Evolutionary conservation across 2,888 invertebrate species (phyloP), one percentile per base, ranked within the genome.

Genomic region (Standfussiana lucernea): DNA sequence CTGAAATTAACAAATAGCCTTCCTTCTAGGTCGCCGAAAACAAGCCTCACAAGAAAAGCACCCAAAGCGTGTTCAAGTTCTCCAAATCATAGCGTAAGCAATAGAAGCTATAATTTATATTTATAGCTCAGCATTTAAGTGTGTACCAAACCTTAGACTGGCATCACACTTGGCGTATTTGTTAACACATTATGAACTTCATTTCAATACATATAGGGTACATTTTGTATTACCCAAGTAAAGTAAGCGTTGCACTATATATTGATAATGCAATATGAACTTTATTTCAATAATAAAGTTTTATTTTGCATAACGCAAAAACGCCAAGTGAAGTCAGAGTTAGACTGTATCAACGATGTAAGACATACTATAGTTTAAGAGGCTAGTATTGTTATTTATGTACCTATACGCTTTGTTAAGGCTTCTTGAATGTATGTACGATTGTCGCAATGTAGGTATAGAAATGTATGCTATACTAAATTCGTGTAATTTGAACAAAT

Each of bases 1-100:
- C 24, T 24, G 50, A 10, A 24, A 28, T 28, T 56, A 7, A 28
- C 7, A 13, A 56, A 50, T 28, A 24, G 2, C 68, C 28, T 72
- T 79, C 95, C 96, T 72, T 91, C 37, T 65, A 97, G 97, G 97
- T 97, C 32, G 96, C 97, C 21, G 97, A 97, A 89, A 97, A 96
- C 90, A 97, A 97, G 91, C 97, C 97, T 18, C 97, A 97, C 81
- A 97, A 97, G 93, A 97, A 97, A 90, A 96, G 97, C 42, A 95
- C 97, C 1, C 97, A 97, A 4, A 97, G 97, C 73, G 97, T 97
- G n/a, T 97, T 98, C 91, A 97, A 97, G 90, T 97, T 97, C 88
- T 97, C 97, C 84, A 97, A 97, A 94, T 97, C 96, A 89, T 97
- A 95, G 92, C 90, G 78, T 66, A 81, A 77, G 78, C 47, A 53